Evolutionary conservation across 2,888 invertebrate genomes (phyloP).

Genomic region (Zaprionus lineosus): DNA sequence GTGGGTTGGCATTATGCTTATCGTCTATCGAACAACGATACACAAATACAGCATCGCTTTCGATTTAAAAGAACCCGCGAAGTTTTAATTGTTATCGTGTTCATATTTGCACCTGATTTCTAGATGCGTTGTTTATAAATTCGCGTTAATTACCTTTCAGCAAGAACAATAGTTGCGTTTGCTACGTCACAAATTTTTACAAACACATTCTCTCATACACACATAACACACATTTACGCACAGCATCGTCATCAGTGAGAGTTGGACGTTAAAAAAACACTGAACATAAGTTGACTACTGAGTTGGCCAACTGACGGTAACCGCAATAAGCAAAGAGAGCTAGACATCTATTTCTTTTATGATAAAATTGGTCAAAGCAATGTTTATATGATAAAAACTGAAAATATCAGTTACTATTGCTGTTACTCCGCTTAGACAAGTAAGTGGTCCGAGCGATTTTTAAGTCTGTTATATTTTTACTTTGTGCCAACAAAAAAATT

Average conservation of each 20-base stretch:
- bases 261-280: conserved; percentile 24
- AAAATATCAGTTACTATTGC: conserved; percentile 17
- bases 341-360: too few relatives aligned
- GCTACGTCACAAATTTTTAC: conserved; percentile 12
- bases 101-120: conserved; percentile 37
- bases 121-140: conserved; percentile 9
- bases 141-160: conserved; percentile 8
- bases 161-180: conserved; percentile 16
- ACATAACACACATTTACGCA: conserved; percentile 14
- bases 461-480: conserved; percentile 70
- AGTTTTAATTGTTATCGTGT: conserved; percentile 32
- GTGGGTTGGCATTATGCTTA: conserved; percentile 21
- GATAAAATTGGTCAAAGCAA: too few relatives aligned
- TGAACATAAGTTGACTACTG: conserved; percentile 22
- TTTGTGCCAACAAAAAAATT: conserved; percentile 73
- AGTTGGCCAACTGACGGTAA: conserved; percentile 8
- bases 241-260: conserved; percentile 36
- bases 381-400: conserved; percentile 18
- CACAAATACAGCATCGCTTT: conserved; percentile 27
- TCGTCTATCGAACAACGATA: conserved; percentile 47
- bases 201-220: conserved; percentile 4
- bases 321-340: conserved; percentile 11
- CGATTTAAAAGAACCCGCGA: conserved; percentile 29
- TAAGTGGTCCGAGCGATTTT: conserved; percentile 29
- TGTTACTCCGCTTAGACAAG: conserved; percentile 14